These are phyloP conservation scores for Meloidogyne hapla DNA, from an alignment of 1,140 invertebrate species.

Conservation along the genomic window DNA sequence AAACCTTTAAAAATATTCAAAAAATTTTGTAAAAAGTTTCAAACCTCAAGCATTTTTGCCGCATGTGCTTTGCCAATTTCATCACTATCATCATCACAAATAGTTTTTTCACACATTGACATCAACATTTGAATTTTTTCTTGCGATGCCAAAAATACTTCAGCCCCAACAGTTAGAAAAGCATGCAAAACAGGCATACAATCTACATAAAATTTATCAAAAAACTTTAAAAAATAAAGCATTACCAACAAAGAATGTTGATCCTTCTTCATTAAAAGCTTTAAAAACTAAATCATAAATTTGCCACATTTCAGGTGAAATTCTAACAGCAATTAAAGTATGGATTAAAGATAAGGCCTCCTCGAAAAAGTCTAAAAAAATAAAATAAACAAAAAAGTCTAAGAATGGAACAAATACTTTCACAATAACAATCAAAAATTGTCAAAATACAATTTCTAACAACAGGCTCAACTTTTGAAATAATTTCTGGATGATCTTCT, in stretches of 20 bases:
- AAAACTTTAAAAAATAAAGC: not conserved
- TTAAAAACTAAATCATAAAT: slow-evolving; percentile 78
- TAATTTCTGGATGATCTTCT: slow-evolving; percentile 81
- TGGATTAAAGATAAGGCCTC: slow-evolving; percentile 89
- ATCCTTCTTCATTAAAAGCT: slow-evolving; percentile 69
- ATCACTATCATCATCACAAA: slow-evolving; percentile 72
- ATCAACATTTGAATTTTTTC: slow-evolving; percentile 85
- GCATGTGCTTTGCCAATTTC: slow-evolving; percentile 95
- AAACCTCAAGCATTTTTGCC: slow-evolving; percentile 86
- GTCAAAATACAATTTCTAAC: slow-evolving; percentile 82
- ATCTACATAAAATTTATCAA: slow-evolving; percentile 68
- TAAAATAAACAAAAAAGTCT: slow-evolving; percentile 34
- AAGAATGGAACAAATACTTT: not conserved
- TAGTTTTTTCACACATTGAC: slow-evolving; percentile 76
- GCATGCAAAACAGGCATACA: slow-evolving; percentile 98
- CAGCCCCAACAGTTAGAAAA: slow-evolving; percentile 91
- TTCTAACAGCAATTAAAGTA: slow-evolving; percentile 81
- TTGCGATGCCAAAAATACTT: slow-evolving; percentile 84
- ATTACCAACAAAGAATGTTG: slow-evolving; percentile 85
- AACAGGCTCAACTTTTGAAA: slow-evolving; percentile 84
- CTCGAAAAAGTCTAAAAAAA: slow-evolving; percentile 89
- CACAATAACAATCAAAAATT: slow-evolving; percentile 50
- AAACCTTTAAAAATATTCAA: slow-evolving; percentile 67
- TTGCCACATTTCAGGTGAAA: slow-evolving; percentile 93
- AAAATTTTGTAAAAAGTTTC: not conserved